Evolutionary conservation across 2,797 vertebrate species (phyloP).

Genomic region (Acanthornis magna): DNA sequence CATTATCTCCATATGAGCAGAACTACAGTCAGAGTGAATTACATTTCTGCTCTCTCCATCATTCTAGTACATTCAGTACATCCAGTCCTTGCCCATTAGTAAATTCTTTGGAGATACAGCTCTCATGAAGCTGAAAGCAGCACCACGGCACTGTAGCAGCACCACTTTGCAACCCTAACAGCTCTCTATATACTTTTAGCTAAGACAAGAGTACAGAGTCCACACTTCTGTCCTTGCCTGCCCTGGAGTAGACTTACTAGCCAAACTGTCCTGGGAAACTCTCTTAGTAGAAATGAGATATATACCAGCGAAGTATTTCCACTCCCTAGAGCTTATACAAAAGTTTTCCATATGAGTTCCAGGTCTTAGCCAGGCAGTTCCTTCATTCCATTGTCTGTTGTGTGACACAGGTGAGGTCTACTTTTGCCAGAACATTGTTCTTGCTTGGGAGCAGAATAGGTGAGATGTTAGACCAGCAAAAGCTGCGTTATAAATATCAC

Average conservation of each 20-base stretch:
- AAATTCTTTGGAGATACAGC: neutral
- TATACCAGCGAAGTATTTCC: neutral
- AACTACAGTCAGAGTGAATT: conserved; percentile 11
- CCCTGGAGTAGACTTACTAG: neutral
- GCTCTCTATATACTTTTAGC: neutral
- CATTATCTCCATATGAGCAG: neutral
- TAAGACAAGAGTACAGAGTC: neutral
- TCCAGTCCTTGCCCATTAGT: neutral
- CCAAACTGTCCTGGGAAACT: neutral
- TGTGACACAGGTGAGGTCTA: neutral
- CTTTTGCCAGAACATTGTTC: neutral
- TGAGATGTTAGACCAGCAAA: neutral
- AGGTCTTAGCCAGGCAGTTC: neutral
- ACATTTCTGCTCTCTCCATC: neutral
- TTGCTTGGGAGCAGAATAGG: neutral
- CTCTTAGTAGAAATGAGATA: neutral
- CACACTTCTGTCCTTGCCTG: neutral
- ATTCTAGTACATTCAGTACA: neutral
- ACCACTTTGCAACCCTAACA: neutral
- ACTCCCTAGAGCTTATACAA: neutral
- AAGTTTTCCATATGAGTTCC: neutral
- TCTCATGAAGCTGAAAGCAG: neutral
- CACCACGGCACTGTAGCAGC: neutral
- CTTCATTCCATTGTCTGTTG: neutral
- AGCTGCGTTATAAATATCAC: neutral